Conservation (phyloP, 2,797 vertebrate genomes). For the Chelonia mydas region DNA sequence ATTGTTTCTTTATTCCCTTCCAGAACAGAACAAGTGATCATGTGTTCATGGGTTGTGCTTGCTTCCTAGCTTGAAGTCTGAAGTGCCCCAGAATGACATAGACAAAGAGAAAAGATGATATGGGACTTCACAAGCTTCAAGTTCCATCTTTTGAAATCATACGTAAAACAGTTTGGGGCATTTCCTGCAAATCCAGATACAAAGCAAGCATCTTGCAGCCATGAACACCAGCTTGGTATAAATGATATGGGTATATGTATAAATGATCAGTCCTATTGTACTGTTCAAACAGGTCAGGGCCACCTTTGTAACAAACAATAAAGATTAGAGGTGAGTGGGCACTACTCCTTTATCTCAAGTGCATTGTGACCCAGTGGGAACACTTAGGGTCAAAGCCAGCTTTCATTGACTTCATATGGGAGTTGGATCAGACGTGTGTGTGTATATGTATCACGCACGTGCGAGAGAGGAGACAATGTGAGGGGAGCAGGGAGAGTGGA, state of each 20-base stretch:
- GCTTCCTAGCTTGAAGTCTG: neutral
- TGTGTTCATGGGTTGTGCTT: neutral
- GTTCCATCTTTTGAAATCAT: neutral
- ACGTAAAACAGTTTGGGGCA: rapidly evolving
- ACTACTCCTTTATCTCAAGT: neutral
- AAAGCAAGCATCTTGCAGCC: neutral
- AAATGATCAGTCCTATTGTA: neutral
- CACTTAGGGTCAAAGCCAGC: neutral
- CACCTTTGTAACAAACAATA: neutral
- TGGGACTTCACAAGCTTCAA: neutral
- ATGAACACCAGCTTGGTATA: neutral
- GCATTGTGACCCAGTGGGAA: neutral
- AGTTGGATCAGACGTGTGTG: neutral
- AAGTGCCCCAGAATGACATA: neutral
- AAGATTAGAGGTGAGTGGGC: neutral
- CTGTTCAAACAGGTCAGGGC: neutral
- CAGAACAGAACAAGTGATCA: neutral
- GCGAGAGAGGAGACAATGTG: neutral
- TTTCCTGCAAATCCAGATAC: neutral
- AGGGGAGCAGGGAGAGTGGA: neutral
- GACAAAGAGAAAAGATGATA: neutral
- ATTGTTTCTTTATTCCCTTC: neutral
- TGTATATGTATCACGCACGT: no score
- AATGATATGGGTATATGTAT: neutral
- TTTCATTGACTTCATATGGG: neutral